phyloP scores from a whole-genome alignment of 2,888 invertebrate species.

The Pseudoips prasinana region DNA sequence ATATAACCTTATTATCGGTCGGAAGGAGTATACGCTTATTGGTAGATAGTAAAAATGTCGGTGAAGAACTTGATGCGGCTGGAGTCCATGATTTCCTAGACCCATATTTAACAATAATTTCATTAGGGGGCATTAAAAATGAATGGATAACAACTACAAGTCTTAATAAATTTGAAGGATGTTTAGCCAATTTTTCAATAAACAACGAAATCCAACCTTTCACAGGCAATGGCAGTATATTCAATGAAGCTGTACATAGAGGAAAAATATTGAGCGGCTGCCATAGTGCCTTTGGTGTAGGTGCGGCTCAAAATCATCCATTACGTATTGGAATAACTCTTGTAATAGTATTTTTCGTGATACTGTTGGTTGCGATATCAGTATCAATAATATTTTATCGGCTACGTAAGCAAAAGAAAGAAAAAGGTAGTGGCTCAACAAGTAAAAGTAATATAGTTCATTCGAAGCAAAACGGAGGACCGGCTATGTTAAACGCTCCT shows the following conservation, averaged over 20 bases:
- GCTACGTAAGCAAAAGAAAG: constrained; percentile 92
- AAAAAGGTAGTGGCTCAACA: constrained; percentile 86
- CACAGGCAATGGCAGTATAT: constrained; percentile 92
- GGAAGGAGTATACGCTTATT: constrained; percentile 87
- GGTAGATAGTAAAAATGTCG: constrained; percentile 86
- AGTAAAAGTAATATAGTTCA: constrained; percentile 87
- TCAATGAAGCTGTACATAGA: constrained; percentile 85
- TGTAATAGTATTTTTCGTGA: constrained; percentile 96
- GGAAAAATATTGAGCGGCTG: constrained; percentile 91
- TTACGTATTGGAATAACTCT: constrained; percentile 95
- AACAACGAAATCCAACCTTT: constrained; percentile 95
- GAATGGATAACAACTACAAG: constrained; percentile 81
- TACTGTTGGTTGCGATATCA: constrained; percentile 92
- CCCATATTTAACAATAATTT: constrained; percentile 91
- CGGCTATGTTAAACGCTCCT: constrained; percentile 86
- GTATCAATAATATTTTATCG: constrained; percentile 96
- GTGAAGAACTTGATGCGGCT: constrained; percentile 92
- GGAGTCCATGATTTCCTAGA: constrained; percentile 96
- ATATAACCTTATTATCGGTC: constrained; percentile 88
- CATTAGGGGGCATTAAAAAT: constrained; percentile 88
- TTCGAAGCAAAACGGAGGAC: constrained; percentile 89
- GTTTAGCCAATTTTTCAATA: constrained; percentile 93
- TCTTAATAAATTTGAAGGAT: constrained; percentile 91
- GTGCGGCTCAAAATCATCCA: constrained; percentile 90
- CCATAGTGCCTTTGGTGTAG: constrained; percentile 87